A percentile compares a stretch with the other conserved stretches of the same genome.
Evolutionary conservation across 2,113 vertebrate species (phyloP).

Genomic region (Cyprinodon variegatus): DNA sequence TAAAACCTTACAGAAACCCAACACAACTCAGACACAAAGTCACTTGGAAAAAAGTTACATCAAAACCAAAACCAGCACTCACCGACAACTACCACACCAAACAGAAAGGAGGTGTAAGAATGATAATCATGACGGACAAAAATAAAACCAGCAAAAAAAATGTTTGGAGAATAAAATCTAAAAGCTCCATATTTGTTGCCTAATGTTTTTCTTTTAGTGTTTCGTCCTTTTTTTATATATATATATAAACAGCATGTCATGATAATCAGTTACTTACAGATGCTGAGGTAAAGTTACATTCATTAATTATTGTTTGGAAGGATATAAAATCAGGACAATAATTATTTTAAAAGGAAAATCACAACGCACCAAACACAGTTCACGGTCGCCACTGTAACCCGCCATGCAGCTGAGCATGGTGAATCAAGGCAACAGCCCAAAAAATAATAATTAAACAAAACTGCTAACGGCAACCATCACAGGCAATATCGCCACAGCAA

Average conservation of each 20-base stretch:
- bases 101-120: conserved; percentile 80
- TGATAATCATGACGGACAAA: conserved; percentile 83
- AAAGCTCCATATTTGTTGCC: conserved; percentile 50
- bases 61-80: conserved; percentile 74
- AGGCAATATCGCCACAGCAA: conserved; percentile 86
- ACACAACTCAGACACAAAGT: conserved; percentile 80
- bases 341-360: conserved; percentile 80
- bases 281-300: conserved; percentile 77
- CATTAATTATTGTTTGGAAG: conserved; percentile 81
- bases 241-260: conserved; percentile 64
- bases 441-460: conserved; percentile 64
- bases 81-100: conserved; percentile 81
- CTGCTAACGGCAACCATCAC: conserved; percentile 85
- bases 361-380: conserved; percentile 86
- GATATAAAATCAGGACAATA: conserved; percentile 76
- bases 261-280: conserved; percentile 79
- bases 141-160: conserved; percentile 68
- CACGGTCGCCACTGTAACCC: conserved; percentile 83
- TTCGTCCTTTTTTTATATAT: neutral
- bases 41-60: conserved; percentile 74
- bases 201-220: conserved; percentile 50
- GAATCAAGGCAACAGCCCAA: conserved; percentile 83
- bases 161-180: conserved; percentile 50
- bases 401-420: conserved; percentile 84
- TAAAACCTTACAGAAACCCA: conserved; percentile 70